Percentiles rank a stretch among this genome's conserved stretches.
Evolutionary conservation across 2,113 vertebrate genomes (phyloP).

Genomic region (Xerus inauris): DNA sequence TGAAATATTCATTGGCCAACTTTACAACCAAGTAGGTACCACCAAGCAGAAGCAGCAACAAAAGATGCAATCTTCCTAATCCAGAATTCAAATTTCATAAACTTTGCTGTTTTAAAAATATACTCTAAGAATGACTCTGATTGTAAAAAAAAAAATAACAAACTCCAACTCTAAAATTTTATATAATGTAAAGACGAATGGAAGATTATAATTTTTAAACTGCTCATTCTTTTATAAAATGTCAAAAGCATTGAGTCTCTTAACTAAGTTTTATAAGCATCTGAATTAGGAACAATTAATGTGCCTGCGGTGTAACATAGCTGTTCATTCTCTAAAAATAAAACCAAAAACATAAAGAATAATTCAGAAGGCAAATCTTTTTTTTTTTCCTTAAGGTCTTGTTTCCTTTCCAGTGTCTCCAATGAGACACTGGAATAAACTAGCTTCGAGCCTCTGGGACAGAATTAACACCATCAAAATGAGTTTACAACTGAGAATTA

Average conservation of each 20-base stretch:
- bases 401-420: constrained; percentile 44
- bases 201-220: neutral
- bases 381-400: constrained; percentile 56
- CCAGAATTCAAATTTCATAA: neutral
- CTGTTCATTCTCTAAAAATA: neutral
- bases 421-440: constrained; percentile 76
- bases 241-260: neutral
- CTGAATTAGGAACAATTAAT: constrained; percentile 60
- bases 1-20: neutral
- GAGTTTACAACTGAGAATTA: constrained; percentile 84
- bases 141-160: neutral
- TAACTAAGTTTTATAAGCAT: neutral
- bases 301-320: neutral
- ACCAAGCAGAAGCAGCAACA: neutral
- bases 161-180: neutral
- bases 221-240: neutral
- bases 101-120: too few relatives aligned
- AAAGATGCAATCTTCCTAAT: neutral
- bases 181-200: neutral
- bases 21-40: neutral
- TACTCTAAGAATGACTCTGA: neutral
- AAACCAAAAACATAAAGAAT: neutral
- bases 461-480: constrained; percentile 84
- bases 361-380: neutral
- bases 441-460: constrained; percentile 77